Percentiles rank a stretch among this genome's conserved stretches.
Conservation (phyloP, 2,113 vertebrate species). For the Meleagris gallopavo region DNA sequence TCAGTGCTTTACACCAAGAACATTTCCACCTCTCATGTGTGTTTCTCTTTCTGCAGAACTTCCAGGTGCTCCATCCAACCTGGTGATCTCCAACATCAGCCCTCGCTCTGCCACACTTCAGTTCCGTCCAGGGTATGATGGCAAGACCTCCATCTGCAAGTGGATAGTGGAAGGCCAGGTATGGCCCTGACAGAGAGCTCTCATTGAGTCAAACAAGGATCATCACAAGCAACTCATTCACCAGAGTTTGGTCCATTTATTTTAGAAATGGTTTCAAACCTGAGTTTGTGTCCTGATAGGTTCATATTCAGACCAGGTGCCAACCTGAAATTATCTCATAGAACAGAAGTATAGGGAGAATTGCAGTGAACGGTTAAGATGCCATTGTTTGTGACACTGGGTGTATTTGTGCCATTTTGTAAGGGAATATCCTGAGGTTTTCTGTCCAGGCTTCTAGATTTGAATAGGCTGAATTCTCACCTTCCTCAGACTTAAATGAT, state of each 20-base stretch:
- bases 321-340: neutral
- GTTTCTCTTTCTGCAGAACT: slow-evolving; percentile 79
- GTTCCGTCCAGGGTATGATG: slow-evolving; percentile 88
- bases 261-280: neutral
- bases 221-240: no score
- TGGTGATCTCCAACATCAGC: slow-evolving; percentile 94
- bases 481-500: slow-evolving; percentile 30
- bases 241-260: no score
- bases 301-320: neutral
- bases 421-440: slow-evolving; percentile 21
- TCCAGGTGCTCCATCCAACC: slow-evolving; percentile 89
- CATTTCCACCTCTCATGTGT: neutral
- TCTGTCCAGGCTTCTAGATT: neutral
- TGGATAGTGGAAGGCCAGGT: slow-evolving; percentile 93
- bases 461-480: slow-evolving; percentile 32
- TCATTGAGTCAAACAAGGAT: neutral
- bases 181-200: neutral
- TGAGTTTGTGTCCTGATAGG: neutral
- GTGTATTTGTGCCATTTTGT: neutral
- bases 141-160: slow-evolving; percentile 88
- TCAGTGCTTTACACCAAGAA: no score
- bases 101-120: slow-evolving; percentile 88
- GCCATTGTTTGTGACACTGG: neutral
- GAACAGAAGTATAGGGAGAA: neutral
- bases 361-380: neutral